Base-by-base conservation (phyloP, 2,797 vertebrate species). In the Oreochromis grahami region DNA sequence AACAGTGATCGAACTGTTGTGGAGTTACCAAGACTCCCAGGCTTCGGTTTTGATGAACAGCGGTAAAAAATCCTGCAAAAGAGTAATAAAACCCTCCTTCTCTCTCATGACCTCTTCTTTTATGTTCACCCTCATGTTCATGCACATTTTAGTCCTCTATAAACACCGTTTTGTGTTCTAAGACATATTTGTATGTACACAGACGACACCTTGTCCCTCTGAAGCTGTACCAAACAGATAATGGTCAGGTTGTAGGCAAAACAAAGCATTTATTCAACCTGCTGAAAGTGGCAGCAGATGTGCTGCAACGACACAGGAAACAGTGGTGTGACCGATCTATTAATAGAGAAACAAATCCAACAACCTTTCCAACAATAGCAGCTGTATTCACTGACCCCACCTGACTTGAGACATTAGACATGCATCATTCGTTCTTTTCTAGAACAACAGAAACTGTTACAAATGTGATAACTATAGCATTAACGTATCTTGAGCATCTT, bases 1-100 rank as follows among this genome's bases (percentile, higher is more conserved):
- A 95, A 95, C 94, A 96, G 83, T 94, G 88, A 91, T 83, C 87
- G 85, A 94, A 83, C 89, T 93, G 88, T 95, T 96, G 93, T 86
- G 91, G 88, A 88, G 86, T 93, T 90, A 79, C 89, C 68, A 85
- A 86, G 89, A 86, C 76, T 80, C 82, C 79, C 72, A 84, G 78
- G 79, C 53, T 80, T 84, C 51, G 15, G 41, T 76, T 87, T 78
- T 86, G 60, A 88, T 90, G 92, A 92, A 29, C 83, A 41, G 60
- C 36, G 81, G 76, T 68, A 60, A 82, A 81, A 84, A 84, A 88
- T 84, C 83, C 51, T 51, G 55, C 38, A 78, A 80, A 85, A 82
- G 26, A 86, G 81, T 26, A 36, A 80, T 45, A 86, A 60, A 91
- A 84, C 24, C 15, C 14, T 83, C 43, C 21, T 70, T 12, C 38